Percentiles rank a stretch among this genome's conserved stretches.
phyloP scores from a whole-genome alignment of 2,888 invertebrate species.

The Meiosimyza platycephala region DNA sequence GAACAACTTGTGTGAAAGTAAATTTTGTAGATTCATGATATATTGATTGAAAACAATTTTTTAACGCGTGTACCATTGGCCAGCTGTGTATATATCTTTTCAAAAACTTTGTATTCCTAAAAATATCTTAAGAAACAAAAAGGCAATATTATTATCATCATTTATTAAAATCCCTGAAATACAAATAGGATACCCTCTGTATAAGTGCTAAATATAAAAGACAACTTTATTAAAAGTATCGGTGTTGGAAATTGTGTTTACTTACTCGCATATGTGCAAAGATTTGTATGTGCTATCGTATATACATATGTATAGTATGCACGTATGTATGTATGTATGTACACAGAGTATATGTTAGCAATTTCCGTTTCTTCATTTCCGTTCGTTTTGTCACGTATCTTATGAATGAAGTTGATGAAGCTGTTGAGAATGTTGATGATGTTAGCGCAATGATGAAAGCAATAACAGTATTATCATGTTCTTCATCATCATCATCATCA shows the following conservation, averaged over 20 bases:
- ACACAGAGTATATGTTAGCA: conserved; percentile 32
- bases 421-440: conserved; percentile 15
- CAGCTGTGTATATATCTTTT: too few species aligned
- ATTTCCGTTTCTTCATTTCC: conserved; percentile 57
- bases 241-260: background rate
- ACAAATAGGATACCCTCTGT: background rate
- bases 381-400: conserved; percentile 60
- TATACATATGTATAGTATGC: background rate
- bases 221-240: conserved; percentile 23
- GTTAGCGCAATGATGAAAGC: too few species aligned
- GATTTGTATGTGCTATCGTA: background rate
- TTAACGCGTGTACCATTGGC: too few species aligned
- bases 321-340: background rate
- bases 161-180: background rate
- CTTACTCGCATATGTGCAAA: conserved; percentile 1
- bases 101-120: too few species aligned
- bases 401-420: conserved; percentile 52
- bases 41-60: too few species aligned
- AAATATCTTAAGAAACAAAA: too few species aligned
- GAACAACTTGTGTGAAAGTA: too few species aligned
- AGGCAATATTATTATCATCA: too few species aligned
- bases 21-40: too few species aligned
- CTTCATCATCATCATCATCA: too few species aligned
- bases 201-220: background rate
- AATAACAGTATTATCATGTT: too few species aligned